Percentiles rank a stretch among this genome's conserved stretches.
Evolutionary conservation across 1,140 invertebrate species (phyloP).

Genomic region (Frieseomelitta varia): DNA sequence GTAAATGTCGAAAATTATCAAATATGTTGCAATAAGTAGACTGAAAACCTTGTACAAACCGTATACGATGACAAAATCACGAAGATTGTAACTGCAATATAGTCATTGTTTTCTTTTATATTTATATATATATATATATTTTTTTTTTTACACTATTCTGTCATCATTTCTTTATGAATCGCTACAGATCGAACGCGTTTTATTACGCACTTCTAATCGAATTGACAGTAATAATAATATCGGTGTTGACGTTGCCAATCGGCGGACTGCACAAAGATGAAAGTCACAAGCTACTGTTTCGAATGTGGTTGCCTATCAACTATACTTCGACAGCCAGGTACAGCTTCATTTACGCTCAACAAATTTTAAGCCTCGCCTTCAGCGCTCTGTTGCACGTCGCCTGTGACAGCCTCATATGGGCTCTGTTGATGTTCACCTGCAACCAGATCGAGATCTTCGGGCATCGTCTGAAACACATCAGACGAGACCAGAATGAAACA

Average conservation of each 20-base stretch:
- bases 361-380: conserved; percentile 4
- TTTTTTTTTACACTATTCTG: background rate
- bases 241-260: background rate
- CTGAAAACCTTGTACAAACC: no score
- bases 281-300: background rate
- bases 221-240: background rate
- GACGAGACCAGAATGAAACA: background rate
- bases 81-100: no score
- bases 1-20: no score
- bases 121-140: no score
- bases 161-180: background rate
- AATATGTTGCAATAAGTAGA: no score
- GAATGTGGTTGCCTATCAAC: conserved; percentile 53
- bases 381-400: conserved; percentile 40
- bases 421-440: conserved; percentile 48
- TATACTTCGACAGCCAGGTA: background rate
- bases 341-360: conserved; percentile 39
- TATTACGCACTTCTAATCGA: conserved; percentile 17
- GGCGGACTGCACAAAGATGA: background rate
- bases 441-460: conserved; percentile 59
- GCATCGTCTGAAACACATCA: conserved; percentile 42
- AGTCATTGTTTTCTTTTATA: no score
- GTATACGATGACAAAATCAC: no score
- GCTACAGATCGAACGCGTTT: conserved; percentile 31
- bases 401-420: conserved; percentile 55